Conservation (phyloP, 2,888 invertebrate species). For the Osmoderma eremita region DNA sequence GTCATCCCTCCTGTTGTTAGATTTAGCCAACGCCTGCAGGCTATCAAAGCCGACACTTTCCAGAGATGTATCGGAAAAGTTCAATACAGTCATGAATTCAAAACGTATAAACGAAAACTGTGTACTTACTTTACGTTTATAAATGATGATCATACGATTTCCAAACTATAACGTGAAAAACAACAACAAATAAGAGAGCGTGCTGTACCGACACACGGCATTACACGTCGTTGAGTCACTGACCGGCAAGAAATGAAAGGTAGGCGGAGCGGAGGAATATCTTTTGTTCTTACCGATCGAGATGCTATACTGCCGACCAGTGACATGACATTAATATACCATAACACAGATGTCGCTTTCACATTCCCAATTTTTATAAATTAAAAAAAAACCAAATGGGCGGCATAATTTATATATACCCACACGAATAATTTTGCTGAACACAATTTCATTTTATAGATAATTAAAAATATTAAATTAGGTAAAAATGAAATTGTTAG, state of each 20-base stretch:
- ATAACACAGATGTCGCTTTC: slow-evolving; percentile 17
- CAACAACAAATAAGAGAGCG: slow-evolving; percentile 51
- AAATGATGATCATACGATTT: slow-evolving; percentile 45
- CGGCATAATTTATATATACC: background rate
- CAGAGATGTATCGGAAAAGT: slow-evolving; percentile 3
- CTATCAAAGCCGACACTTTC: slow-evolving; percentile 47
- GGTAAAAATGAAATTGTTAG: too few relatives aligned
- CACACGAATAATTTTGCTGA: background rate
- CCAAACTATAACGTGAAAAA: slow-evolving; percentile 44
- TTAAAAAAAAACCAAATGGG: background rate
- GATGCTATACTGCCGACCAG: background rate
- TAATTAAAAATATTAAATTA: background rate
- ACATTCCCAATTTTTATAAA: background rate
- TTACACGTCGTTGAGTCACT: slow-evolving; percentile 65
- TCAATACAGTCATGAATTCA: background rate
- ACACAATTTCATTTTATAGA: background rate
- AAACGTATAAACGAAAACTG: background rate
- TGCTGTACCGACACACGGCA: slow-evolving; percentile 52
- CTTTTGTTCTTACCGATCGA: slow-evolving; percentile 48
- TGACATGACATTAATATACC: slow-evolving; percentile 5
- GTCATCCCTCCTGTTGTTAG: slow-evolving; percentile 49
- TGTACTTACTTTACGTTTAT: slow-evolving; percentile 49
- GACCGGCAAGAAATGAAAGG: slow-evolving; percentile 59
- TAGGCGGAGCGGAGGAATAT: slow-evolving; percentile 50
- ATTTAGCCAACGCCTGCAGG: slow-evolving; percentile 58